Conservation (phyloP, 2,113 vertebrate genomes). For the Tauraco erythrolophus region DNA sequence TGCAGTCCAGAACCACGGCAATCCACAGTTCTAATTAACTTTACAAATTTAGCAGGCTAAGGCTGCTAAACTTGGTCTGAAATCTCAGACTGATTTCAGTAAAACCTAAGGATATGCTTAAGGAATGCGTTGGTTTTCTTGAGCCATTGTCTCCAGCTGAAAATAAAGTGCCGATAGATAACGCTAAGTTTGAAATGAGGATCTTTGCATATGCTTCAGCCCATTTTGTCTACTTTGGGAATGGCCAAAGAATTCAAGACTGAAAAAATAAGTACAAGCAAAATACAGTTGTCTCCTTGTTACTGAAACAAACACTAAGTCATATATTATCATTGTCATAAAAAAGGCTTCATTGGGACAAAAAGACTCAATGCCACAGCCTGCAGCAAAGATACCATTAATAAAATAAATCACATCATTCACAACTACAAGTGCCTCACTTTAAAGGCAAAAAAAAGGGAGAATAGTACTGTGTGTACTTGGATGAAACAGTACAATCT, state of each 20-base stretch:
- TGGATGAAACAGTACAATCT: conserved; percentile 66
- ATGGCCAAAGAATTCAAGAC: neutral
- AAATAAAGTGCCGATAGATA: neutral
- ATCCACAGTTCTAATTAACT: neutral
- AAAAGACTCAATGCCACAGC: conserved; percentile 35
- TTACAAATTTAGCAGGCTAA: neutral
- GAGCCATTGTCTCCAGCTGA: neutral
- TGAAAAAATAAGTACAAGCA: conserved; percentile 4
- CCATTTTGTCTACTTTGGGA: neutral
- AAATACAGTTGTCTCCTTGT: conserved; percentile 39
- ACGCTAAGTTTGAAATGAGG: neutral
- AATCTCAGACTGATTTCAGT: neutral
- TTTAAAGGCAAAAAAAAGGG: conserved; percentile 51
- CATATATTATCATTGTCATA: conserved; percentile 51
- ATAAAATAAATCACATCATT: conserved; percentile 66
- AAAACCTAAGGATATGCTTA: neutral
- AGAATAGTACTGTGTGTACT: conserved; percentile 65
- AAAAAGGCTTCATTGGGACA: conserved; percentile 20
- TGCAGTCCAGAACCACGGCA: neutral
- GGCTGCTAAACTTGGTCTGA: neutral
- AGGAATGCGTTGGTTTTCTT: neutral
- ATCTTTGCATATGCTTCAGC: neutral
- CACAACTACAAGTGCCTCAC: conserved; percentile 37
- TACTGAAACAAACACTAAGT: conserved; percentile 29
- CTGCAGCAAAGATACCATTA: conserved; percentile 63